phyloP scores from a whole-genome alignment of 1,140 invertebrate genomes.

The Drosophila ananassae region DNA sequence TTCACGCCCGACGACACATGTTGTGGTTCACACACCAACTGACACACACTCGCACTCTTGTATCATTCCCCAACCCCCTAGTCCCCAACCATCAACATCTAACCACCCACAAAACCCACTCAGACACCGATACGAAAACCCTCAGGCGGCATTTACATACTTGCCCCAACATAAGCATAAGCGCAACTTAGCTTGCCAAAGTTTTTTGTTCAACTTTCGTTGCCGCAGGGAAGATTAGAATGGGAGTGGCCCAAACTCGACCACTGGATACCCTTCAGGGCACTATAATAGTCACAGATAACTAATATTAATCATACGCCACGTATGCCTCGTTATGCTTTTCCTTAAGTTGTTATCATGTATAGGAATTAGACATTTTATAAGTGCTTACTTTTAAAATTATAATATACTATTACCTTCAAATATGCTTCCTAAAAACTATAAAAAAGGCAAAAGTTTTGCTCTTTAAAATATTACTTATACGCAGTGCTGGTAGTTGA shows the following conservation, averaged over 20 bases:
- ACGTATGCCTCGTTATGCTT: no score
- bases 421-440: no score
- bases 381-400: no score
- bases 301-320: no score
- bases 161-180: conserved; percentile 56
- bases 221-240: conserved; percentile 24
- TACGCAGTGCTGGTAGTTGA: conserved; percentile 5
- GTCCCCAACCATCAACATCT: conserved; percentile 13
- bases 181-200: conserved; percentile 63
- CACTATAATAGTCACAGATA: no score
- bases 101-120: conserved; percentile 6
- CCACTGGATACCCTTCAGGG: conserved; percentile 19
- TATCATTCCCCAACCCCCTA: background rate
- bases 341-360: no score
- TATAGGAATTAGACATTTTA: no score
- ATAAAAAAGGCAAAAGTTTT: no score
- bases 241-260: conserved; percentile 3
- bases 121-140: conserved; percentile 46
- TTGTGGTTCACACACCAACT: conserved; percentile 74
- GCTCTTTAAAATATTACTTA: conserved; percentile 1
- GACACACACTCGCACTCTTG: conserved; percentile 14
- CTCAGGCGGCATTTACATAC: conserved; percentile 61
- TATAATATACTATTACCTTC: no score
- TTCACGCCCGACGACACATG: conserved; percentile 80
- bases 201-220: conserved; percentile 50